Evolutionary conservation across 2,888 invertebrate genomes (phyloP), one percentile per base, ranked within the genome.

Genomic region (Agriopis aurantiaria): DNA sequence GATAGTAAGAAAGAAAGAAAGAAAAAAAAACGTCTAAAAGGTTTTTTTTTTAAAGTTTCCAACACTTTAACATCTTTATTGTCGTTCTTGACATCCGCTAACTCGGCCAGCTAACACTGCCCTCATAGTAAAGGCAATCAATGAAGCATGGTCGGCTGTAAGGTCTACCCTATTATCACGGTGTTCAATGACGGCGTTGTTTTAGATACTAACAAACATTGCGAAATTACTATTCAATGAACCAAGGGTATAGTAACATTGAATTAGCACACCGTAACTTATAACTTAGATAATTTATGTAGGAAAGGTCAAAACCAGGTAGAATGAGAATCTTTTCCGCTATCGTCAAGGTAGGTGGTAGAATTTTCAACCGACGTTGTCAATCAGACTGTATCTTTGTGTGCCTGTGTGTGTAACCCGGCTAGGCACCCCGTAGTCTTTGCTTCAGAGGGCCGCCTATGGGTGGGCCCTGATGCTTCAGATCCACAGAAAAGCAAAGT

Each of bases 141-240:
- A 82, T 86, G 85, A 84, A 83, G 77, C 83, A 77, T 80, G 79
- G 69, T 72, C 68, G 71, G 68, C 71, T 76, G 77, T 85, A 82
- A 86, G 89, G 90, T 79, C 88, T 80, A 78, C 81, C 82, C 78
- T 73, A 85, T 92, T 92, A 92, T 85, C 92, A 78, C 70, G 65
- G 65, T 12, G 65, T 14, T 70, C 75, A 74, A 75, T 72, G 72
- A 46, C 65, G 55, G 65, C 68, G 57, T 71, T 73, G 74, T 74
- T 72, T 66, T 68, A n/a, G n/a, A n/a, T n/a, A 70, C 63, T 48
- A 45, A 58, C 40, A 57, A 67, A 60, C 63, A 68, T 85, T 85
- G 77, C 78, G 79, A 84, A 81, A 86, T 80, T 77, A 80, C 80
- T 80, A 67, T 45, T 46, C 56, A 68, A 68, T 63, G 62, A 69